Percentiles rank a stretch among this genome's conserved stretches.
Evolutionary conservation across 2,797 vertebrate genomes (phyloP).

Genomic region (Aldrovandia affinis): DNA sequence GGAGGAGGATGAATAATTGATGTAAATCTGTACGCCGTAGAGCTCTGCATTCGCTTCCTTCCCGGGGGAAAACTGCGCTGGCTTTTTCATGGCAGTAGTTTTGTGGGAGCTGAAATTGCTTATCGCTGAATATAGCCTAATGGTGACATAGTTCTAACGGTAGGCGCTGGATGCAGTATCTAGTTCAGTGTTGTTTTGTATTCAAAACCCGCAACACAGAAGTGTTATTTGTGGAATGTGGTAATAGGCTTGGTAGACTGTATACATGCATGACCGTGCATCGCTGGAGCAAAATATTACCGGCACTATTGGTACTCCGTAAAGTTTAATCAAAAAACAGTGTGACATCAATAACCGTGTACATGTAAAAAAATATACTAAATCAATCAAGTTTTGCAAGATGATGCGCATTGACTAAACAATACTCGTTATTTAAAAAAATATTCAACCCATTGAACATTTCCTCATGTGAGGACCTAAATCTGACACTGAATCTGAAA

Average conservation of each 20-base stretch:
- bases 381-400: too few relatives aligned
- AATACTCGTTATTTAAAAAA: too few relatives aligned
- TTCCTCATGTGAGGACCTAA: too few relatives aligned
- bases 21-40: slow-evolving; percentile 49
- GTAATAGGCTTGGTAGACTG: too few relatives aligned
- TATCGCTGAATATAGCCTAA: too few relatives aligned
- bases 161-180: background rate
- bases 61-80: slow-evolving; percentile 55
- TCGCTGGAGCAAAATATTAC: background rate
- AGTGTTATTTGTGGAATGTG: too few relatives aligned
- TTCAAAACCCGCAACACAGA: background rate
- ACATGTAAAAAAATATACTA: background rate
- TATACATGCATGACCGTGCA: too few relatives aligned
- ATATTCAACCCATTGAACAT: too few relatives aligned
- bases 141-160: background rate
- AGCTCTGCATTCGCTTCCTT: slow-evolving; percentile 53
- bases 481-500: background rate
- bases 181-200: background rate
- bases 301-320: background rate
- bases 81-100: slow-evolving; percentile 50
- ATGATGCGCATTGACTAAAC: too few relatives aligned
- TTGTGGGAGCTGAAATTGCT: slow-evolving; percentile 8
- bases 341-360: background rate
- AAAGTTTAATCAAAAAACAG: background rate
- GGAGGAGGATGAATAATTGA: slow-evolving; percentile 53